Evolutionary conservation across 2,113 vertebrate genomes (phyloP).

Genomic region (Sander vitreus): DNA sequence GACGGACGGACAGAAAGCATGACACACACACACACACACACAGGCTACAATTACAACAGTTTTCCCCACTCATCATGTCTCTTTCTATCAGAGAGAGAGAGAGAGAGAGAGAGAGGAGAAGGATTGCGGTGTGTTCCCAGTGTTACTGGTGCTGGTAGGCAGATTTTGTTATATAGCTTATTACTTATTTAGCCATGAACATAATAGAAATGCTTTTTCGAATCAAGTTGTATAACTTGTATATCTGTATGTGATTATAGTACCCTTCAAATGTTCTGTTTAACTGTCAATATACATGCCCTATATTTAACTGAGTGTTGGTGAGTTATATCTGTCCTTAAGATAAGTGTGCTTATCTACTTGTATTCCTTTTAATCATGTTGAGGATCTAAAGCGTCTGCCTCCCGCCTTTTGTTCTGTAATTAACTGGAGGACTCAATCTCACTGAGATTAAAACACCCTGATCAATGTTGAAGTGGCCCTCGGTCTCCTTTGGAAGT

Average conservation of each 20-base stretch:
- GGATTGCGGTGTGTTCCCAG: no score
- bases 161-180: neutral
- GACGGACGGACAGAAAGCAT: no score
- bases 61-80: no score
- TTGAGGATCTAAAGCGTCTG: conserved; percentile 39
- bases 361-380: conserved; percentile 60
- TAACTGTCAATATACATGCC: no score
- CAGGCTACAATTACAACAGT: no score
- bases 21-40: no score
- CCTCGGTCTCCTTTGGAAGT: conserved; percentile 45
- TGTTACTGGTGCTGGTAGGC: neutral
- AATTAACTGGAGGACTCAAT: conserved; percentile 75
- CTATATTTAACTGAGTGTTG: neutral
- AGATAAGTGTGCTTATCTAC: conserved; percentile 27
- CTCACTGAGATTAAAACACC: conserved; percentile 69
- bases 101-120: no score
- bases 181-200: neutral
- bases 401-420: conserved; percentile 69
- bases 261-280: neutral
- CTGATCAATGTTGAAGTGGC: conserved; percentile 68
- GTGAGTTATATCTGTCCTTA: neutral
- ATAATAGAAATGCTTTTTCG: neutral
- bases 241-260: neutral
- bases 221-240: neutral
- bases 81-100: no score